phyloP scores from a whole-genome alignment of 2,888 invertebrate genomes.

The Linyphia triangularis region DNA sequence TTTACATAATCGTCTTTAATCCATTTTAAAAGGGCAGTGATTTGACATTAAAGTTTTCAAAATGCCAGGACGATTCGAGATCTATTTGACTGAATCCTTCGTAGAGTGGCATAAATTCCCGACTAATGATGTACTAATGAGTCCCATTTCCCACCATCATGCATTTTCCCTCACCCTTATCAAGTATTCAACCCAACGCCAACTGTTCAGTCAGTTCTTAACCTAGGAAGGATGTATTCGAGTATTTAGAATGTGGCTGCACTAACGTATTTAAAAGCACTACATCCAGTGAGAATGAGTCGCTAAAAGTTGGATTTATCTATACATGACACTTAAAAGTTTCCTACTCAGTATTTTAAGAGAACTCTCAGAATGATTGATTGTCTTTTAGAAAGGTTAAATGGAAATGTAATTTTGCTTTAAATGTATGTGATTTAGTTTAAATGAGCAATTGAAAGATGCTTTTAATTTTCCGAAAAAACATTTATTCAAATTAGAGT shows the following conservation, averaged over 20 bases:
- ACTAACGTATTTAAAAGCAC: not conserved
- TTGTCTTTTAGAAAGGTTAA: not conserved
- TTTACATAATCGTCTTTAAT: slow-evolving; percentile 11
- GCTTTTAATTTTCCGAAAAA: not conserved
- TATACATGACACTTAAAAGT: not conserved
- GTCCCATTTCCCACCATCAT: slow-evolving; percentile 52
- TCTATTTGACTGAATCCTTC: slow-evolving; percentile 34
- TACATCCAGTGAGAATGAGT: not conserved
- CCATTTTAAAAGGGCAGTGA: slow-evolving; percentile 32
- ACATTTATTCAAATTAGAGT: too few species aligned
- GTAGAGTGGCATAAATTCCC: slow-evolving; percentile 56
- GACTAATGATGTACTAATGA: slow-evolving; percentile 71
- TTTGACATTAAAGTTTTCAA: slow-evolving; percentile 53
- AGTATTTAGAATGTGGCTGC: not conserved
- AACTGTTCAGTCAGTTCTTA: slow-evolving; percentile 32
- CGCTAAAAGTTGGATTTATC: not conserved
- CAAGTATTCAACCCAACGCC: slow-evolving; percentile 39
- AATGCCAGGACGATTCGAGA: slow-evolving; percentile 33
- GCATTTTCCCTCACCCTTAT: slow-evolving; percentile 65
- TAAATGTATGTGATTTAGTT: not conserved
- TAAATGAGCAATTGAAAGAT: not conserved
- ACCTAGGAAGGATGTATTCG: slow-evolving; percentile 30
- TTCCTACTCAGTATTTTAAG: not conserved
- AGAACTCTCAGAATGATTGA: not conserved
- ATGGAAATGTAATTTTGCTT: not conserved